phyloP scores from a whole-genome alignment of 2,113 vertebrate species.

The Quiscalus mexicanus region DNA sequence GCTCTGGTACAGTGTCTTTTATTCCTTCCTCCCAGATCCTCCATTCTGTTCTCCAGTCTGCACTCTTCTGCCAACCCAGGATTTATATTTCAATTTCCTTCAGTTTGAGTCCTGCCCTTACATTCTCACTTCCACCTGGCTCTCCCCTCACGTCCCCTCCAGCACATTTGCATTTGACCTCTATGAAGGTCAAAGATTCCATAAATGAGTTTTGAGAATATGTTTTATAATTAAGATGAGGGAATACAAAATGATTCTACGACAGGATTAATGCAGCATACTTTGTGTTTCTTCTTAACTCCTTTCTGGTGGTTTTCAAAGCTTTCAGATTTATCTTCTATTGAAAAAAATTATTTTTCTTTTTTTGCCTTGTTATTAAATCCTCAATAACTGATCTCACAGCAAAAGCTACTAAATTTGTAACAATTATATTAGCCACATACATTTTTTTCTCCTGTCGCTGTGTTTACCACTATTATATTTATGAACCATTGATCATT shows the following conservation, averaged over 20 bases:
- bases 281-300: neutral
- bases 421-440: slow-evolving; percentile 49
- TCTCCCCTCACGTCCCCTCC: neutral
- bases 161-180: neutral
- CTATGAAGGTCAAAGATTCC: slow-evolving; percentile 32
- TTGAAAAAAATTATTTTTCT: neutral
- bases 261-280: neutral
- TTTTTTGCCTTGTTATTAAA: neutral
- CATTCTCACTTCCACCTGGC: neutral
- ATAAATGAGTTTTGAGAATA: slow-evolving; percentile 3
- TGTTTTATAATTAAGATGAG: neutral
- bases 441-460: slow-evolving; percentile 33
- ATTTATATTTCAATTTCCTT: slow-evolving; percentile 49
- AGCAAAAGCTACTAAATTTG: slow-evolving; percentile 34
- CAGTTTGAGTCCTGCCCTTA: neutral
- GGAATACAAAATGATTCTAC: neutral
- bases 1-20: slow-evolving; percentile 23
- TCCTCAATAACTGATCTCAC: neutral
- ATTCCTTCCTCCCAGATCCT: slow-evolving; percentile 6
- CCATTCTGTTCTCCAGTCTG: neutral
- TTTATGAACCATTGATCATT: slow-evolving; percentile 49
- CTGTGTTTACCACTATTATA: slow-evolving; percentile 28
- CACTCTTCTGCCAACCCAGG: neutral
- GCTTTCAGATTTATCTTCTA: neutral
- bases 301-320: neutral